phyloP scores from a whole-genome alignment of 1,140 invertebrate genomes.

The Lerema accius region DNA sequence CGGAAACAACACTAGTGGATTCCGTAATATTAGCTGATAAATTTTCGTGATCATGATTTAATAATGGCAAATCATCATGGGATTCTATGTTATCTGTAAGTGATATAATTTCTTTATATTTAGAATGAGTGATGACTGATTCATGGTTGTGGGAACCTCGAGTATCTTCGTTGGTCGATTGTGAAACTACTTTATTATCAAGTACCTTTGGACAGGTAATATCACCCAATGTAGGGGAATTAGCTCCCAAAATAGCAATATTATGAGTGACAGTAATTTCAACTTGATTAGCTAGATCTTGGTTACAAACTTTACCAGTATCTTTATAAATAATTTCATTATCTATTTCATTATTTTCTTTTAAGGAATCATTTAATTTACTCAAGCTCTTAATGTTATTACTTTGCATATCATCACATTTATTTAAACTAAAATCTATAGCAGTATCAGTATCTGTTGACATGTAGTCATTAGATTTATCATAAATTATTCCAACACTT shows the following conservation, averaged over 20 bases:
- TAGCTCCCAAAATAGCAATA: constrained; percentile 1
- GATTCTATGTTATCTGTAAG: not conserved
- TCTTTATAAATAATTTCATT: not conserved
- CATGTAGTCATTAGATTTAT: not conserved
- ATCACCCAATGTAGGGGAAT: not conserved
- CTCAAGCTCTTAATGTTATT: not conserved
- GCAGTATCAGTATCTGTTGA: constrained; percentile 42
- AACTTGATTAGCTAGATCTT: not conserved
- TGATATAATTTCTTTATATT: constrained; percentile 5
- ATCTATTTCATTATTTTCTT: not conserved
- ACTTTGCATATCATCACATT: constrained; percentile 25
- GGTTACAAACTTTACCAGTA: not conserved
- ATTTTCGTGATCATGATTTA: not conserved
- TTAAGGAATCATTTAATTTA: constrained; percentile 7
- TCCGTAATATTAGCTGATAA: not conserved
- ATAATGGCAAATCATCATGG: not conserved
- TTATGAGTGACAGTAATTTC: constrained; percentile 1
- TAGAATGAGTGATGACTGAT: constrained; percentile 16
- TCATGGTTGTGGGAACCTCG: not conserved
- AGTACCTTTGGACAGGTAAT: not conserved
- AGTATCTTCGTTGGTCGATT: not conserved
- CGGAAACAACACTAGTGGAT: not conserved
- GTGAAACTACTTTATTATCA: constrained; percentile 3
- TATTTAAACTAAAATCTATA: constrained; percentile 66
- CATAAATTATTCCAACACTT: not conserved